Conservation (phyloP, 2,113 vertebrate genomes). For the Hemiscyllium ocellatum region DNA sequence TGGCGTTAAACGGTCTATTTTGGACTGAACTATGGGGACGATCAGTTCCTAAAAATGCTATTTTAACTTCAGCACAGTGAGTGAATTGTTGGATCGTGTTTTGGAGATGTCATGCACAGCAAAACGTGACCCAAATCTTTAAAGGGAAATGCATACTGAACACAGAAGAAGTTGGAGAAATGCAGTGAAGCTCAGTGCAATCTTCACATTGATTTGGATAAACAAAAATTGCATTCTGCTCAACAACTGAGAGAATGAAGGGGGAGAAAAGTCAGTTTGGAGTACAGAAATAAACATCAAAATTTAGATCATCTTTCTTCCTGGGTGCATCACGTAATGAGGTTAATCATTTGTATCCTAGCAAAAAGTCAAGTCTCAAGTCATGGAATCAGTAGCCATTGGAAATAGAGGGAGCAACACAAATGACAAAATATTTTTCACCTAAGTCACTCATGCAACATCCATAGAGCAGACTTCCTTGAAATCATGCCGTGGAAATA, state of each 20-base stretch:
- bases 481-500: constrained; percentile 25
- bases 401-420: background rate
- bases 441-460: background rate
- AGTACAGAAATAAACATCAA: background rate
- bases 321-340: background rate
- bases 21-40: background rate
- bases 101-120: background rate
- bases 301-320: background rate
- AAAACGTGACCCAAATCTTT: background rate
- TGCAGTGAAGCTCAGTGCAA: background rate
- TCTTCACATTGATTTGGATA: background rate
- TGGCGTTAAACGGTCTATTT: background rate
- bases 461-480: background rate
- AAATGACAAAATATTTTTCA: background rate
- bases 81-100: background rate
- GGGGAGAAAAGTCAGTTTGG: too few species aligned
- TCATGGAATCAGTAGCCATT: background rate
- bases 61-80: background rate
- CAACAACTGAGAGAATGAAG: background rate
- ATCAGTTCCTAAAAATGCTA: background rate
- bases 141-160: background rate
- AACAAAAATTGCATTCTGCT: background rate
- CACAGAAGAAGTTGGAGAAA: background rate
- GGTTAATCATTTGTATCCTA: background rate
- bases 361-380: background rate